Conservation (phyloP, 2,888 invertebrate genomes). For the Drosophila borealis region DNA sequence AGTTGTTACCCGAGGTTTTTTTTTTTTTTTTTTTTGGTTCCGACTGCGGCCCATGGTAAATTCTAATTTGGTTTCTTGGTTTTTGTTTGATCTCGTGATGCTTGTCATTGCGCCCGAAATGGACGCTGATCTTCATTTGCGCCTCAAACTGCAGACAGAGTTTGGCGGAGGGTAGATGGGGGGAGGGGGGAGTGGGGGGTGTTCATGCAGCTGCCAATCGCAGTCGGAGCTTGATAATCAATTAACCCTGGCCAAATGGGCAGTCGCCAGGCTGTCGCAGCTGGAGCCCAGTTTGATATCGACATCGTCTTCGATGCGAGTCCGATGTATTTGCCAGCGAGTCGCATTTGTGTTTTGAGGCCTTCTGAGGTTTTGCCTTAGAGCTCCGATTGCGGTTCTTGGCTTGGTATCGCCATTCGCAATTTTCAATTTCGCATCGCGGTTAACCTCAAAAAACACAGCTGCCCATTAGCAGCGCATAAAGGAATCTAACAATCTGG, state of each 20-base stretch:
- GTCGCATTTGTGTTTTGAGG: constrained; percentile 9
- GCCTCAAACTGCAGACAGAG: constrained; percentile 21
- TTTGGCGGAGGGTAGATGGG: not conserved
- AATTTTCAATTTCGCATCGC: constrained; percentile 58
- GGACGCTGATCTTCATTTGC: constrained; percentile 53
- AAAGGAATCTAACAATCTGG: constrained; percentile 42
- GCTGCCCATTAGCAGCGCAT: constrained; percentile 31
- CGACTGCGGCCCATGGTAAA: constrained; percentile 35
- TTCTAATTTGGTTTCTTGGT: constrained; percentile 67
- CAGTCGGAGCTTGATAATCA: constrained; percentile 59
- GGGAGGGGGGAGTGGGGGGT: not conserved
- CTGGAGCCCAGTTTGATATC: constrained; percentile 31
- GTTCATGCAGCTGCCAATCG: constrained; percentile 25
- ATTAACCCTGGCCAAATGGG: constrained; percentile 73
- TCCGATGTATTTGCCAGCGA: constrained; percentile 8
- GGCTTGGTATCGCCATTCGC: constrained; percentile 18
- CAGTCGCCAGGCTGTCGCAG: constrained; percentile 32
- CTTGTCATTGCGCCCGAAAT: constrained; percentile 64
- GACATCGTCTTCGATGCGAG: constrained; percentile 25
- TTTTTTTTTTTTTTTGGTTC: no score
- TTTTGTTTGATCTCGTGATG: constrained; percentile 75
- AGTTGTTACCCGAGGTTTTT: no score
- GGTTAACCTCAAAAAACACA: constrained; percentile 60
- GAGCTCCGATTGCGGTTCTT: constrained; percentile 42
- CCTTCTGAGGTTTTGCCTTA: constrained; percentile 18